A percentile compares a stretch with the other conserved stretches of the same genome.
Evolutionary conservation across 2,113 vertebrate genomes (phyloP).

Genomic region (Bombycilla garrulus): DNA sequence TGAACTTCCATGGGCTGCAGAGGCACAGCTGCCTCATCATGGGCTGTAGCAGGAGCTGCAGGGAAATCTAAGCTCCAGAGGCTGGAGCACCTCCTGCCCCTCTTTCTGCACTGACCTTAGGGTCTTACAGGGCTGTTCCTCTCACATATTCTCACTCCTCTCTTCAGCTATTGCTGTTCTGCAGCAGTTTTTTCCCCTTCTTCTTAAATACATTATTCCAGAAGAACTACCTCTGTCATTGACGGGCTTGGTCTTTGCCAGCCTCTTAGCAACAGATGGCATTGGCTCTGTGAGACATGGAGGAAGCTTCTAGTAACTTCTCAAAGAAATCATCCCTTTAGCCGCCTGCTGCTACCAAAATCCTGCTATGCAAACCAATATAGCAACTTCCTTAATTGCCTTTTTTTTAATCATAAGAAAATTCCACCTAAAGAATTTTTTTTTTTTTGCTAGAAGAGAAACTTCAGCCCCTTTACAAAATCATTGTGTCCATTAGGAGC

Average conservation of each 20-base stretch:
- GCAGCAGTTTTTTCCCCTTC: background rate
- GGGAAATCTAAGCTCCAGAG: background rate
- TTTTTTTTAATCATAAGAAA: background rate
- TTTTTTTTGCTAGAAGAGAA: background rate
- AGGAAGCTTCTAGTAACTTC: background rate
- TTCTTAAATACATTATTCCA: background rate
- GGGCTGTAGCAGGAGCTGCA: background rate
- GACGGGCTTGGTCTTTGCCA: fast-evolving
- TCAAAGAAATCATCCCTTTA: background rate
- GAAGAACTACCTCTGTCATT: background rate
- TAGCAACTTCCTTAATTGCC: background rate
- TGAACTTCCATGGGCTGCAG: background rate
- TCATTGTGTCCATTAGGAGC: background rate
- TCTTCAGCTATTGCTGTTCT: background rate
- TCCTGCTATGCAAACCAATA: background rate
- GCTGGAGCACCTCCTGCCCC: background rate
- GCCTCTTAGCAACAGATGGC: background rate
- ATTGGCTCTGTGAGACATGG: background rate
- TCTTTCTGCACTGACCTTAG: background rate
- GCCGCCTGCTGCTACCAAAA: too few relatives aligned
- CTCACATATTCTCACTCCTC: background rate
- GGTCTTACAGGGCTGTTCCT: background rate
- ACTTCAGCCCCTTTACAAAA: background rate
- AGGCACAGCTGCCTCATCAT: background rate
- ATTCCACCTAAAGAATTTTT: background rate